Conservation (phyloP, 2,888 invertebrate genomes). For the Lysandra bellargus region DNA sequence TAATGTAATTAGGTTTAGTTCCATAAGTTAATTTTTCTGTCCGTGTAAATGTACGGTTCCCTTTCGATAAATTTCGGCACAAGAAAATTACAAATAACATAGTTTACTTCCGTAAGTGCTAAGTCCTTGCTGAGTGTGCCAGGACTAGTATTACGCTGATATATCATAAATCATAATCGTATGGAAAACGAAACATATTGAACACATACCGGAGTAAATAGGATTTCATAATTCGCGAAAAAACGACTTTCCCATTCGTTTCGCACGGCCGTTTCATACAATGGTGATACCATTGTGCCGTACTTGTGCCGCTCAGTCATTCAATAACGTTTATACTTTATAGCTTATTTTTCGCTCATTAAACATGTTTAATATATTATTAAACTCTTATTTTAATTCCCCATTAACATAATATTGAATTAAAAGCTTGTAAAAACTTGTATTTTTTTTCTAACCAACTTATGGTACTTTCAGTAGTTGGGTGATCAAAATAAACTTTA, state of each 20-base stretch:
- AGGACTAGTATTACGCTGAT: too few species aligned
- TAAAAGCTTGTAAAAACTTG: background rate
- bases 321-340: slow-evolving; percentile 6
- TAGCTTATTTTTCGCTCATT: background rate
- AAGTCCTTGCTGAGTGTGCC: too few species aligned
- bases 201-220: background rate
- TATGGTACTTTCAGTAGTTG: background rate
- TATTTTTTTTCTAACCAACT: background rate
- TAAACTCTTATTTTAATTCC: background rate
- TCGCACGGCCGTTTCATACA: slow-evolving; percentile 32
- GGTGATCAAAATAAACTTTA: background rate
- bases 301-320: background rate
- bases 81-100: too few species aligned
- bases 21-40: too few species aligned
- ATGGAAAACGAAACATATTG: slow-evolving; percentile 3
- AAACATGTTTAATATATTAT: background rate
- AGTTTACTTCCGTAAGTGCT: too few species aligned
- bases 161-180: background rate
- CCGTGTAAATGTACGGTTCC: too few species aligned
- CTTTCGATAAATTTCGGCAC: too few species aligned
- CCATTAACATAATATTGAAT: background rate
- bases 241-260: slow-evolving; percentile 33
- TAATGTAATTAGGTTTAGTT: too few species aligned
- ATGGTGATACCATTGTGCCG: too few species aligned
- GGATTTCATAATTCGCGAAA: slow-evolving; percentile 29